Evolutionary conservation across 2,113 vertebrate genomes (phyloP), one percentile per base, ranked within the genome.

Genomic region (Percopsis transmontana): DNA sequence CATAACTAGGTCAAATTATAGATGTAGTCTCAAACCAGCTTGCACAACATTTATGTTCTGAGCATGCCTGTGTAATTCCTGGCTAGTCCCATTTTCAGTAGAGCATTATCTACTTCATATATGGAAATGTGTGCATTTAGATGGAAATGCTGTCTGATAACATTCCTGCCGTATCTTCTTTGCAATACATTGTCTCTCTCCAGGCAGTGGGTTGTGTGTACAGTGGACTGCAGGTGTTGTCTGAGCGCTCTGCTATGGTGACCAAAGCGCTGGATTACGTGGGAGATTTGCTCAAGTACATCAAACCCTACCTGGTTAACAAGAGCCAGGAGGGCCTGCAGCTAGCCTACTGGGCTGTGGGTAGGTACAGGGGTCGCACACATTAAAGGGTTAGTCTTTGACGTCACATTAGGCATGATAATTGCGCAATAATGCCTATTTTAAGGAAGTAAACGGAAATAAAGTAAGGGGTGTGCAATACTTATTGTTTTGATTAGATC

Each of bases 241-340:
- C 94, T 50, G 97, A 98, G 83, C 96, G 95, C 77, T 95, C 94
- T 65, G 85, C 92, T 72, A 93, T 97, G 94, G 94, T 94, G 51
- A 86, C 92, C 83, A 95, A 93, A 85, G 86, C 94, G 39, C 90
- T 96, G 83, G 94, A 95, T 74, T 99, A 96, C 75, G 89, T 96
- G 16, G 96, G 97, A 71, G 97, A 99, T 77, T 85, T 99, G 62
- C 76, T 99, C 74, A 99, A 97, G 80, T 94, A 97, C 2, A 92
- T 98, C 51, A 99, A 98, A 83, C 96, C 96, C 1, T 95, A 96
- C 58, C 85, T 98, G 77, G 88, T 93, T 47, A 95, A 84, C 72
- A 97, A 95, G 85, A 93, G 90, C 68, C 94, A 89, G 23, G 94
- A 96, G 84, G 96, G 95, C 11, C 85, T 99, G 41, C 95, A 95